Evolutionary conservation across 2,888 invertebrate genomes (phyloP).

Genomic region (Eretmocerus hayati): DNA sequence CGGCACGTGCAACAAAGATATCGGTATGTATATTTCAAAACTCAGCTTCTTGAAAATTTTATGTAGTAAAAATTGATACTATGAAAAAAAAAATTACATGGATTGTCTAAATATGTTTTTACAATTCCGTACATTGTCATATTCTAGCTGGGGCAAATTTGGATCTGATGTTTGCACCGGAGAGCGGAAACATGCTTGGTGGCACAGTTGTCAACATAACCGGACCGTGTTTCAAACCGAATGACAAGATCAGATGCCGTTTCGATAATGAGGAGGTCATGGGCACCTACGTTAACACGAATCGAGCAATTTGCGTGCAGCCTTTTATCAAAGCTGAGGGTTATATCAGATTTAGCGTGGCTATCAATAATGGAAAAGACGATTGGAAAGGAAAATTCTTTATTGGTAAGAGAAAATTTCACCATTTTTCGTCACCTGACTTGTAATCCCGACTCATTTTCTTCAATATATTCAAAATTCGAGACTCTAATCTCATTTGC

Average conservation of each 20-base stretch:
- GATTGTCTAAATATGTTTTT: no score
- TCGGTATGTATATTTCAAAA: slow-evolving; percentile 60
- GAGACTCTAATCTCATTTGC: no score
- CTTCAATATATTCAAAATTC: no score
- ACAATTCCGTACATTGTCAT: no score
- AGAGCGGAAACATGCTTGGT: slow-evolving; percentile 95
- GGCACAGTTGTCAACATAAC: slow-evolving; percentile 95
- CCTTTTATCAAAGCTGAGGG: slow-evolving; percentile 83
- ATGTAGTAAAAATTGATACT: no score
- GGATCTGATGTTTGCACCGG: slow-evolving; percentile 82
- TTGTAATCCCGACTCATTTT: neutral
- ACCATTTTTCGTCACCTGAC: no score
- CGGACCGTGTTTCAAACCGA: slow-evolving; percentile 82
- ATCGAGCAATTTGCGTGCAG: slow-evolving; percentile 84
- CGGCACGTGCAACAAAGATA: slow-evolving; percentile 88
- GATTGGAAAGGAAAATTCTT: slow-evolving; percentile 88
- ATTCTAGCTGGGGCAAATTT: slow-evolving; percentile 79
- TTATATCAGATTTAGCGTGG: slow-evolving; percentile 78
- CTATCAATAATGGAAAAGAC: slow-evolving; percentile 67
- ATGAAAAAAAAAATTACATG: no score
- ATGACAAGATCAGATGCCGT: slow-evolving; percentile 71
- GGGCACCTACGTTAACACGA: slow-evolving; percentile 69
- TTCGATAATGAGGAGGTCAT: slow-evolving; percentile 76
- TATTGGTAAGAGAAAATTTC: slow-evolving; percentile 63
- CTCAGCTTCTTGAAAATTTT: no score